Evolutionary conservation across 2,113 vertebrate species (phyloP), one percentile per base, ranked within the genome.

Genomic region (Lepus timidus): DNA sequence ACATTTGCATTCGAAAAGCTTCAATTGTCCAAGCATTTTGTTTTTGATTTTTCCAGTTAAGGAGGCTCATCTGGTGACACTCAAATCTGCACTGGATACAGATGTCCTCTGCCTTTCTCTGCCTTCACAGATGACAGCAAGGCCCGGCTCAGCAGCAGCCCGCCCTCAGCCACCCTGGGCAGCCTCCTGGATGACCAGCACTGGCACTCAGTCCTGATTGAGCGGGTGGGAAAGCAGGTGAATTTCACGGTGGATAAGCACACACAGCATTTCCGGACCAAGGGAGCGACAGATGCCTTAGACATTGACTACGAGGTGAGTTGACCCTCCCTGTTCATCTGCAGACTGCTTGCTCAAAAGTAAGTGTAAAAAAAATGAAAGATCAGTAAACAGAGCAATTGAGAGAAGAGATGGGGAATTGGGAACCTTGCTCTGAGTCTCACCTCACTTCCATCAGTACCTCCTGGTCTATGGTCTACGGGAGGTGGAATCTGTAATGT

Each of bases 261-360:
- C 97, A 99, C 98, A 0, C 99, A 99, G 86, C 99, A 99, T 92
- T 99, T 99, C 97, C 98, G 99, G 71, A 99, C 99, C 1, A 99
- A 98, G 94, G 99, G 99, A 0, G 99, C 99, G 6, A 99, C 99
- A 0, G 99, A 99, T 96, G 99, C 99, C 17, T 97, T 99, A 98
- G 99, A 99, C 96, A 99, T 99, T 55, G 99, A 99, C 98, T 99
- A 99, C 23, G 99, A 99, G 99, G 99, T 99, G 97, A 94, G 98
- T 97, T 39, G 74, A 52, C 6, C 11, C 11, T 82, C 20, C 33
- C 27, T 1, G 1, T 0, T 51, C 0, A 14, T 31, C 36, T 3
- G 2, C 8, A 23, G 36, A 2, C 1, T 0, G 19, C 25, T 51
- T 49, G 17, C 31, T 65, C 14, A 20, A 17, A 2, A 44, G 23